Percentiles rank a stretch among this genome's conserved stretches.
phyloP scores from a whole-genome alignment of 1,140 invertebrate species.

The Dendroctonus ponderosae region DNA sequence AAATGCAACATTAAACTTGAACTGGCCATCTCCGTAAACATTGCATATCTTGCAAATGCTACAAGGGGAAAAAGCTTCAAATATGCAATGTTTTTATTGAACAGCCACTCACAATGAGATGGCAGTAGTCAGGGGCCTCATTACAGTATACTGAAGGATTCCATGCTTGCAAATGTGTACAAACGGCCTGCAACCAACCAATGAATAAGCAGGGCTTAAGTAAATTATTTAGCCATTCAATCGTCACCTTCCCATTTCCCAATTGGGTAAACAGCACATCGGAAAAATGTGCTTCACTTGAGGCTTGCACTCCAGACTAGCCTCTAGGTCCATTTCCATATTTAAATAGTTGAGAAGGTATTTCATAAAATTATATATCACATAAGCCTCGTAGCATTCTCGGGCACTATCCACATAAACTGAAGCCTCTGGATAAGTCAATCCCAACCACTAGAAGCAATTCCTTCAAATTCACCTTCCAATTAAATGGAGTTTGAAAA shows the following conservation, averaged over 20 bases:
- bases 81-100: neutral
- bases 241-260: conserved; percentile 78
- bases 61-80: conserved; percentile 42
- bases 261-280: conserved; percentile 77
- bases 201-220: conserved; percentile 10
- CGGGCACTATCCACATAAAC: conserved; percentile 90
- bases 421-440: conserved; percentile 77
- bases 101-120: conserved; percentile 75
- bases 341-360: conserved; percentile 89
- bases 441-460: conserved; percentile 71
- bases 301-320: conserved; percentile 76
- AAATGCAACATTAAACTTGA: conserved; percentile 78
- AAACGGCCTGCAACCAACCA: conserved; percentile 66
- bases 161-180: conserved; percentile 94
- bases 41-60: conserved; percentile 82
- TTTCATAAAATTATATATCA: conserved; percentile 97
- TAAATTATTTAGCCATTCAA: neutral
- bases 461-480: no score
- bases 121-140: conserved; percentile 83
- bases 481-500: conserved; percentile 32
- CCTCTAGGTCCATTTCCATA: conserved; percentile 78
- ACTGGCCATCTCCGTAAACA: conserved; percentile 89
- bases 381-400: conserved; percentile 96
- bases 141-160: conserved; percentile 90
- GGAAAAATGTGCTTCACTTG: conserved; percentile 85